Evolutionary conservation across 2,113 vertebrate genomes (phyloP), one percentile per base, ranked within the genome.

Genomic region (Corynorhinus townsendii): DNA sequence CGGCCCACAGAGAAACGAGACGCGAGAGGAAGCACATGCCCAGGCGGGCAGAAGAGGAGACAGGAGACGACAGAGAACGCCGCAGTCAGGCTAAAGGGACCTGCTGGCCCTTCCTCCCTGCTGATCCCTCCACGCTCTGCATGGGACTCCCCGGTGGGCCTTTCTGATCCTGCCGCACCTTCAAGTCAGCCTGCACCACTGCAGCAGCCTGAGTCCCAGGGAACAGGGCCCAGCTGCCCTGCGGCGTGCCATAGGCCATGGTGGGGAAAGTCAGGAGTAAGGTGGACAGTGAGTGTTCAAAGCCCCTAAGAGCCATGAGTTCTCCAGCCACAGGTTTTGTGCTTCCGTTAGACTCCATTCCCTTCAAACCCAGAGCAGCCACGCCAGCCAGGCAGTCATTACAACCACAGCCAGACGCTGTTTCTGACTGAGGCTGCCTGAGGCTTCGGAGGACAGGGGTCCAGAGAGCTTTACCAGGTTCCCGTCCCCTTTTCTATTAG

Each of bases 1-100:
- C 73, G 96, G 97, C 15, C 97, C 97, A 47, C 0, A 80, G 84
- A 98, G 91, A 97, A 26, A 73, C n/a, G 79, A 83, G 97, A 97
- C 24, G 26, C 0, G 79, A 95, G 92, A 95, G 92, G 85, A 81
- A 92, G 93, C 69, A 96, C 94, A 56, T 0, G 87, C 96, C 96
- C 93, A 93, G 96, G 92, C 0, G 97, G 97, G 96, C 91, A 54
- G 91, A 86, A 94, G 73, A 93, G 85, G 83, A 94, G 62, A 92
- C 90, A 95, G 95, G 92, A 95, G 93, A 95, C 93, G 2, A 96
- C 94, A 94, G 86, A 97, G 94, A 80, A 97, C 3, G 2, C 0
- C 9, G 82, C 89, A 7, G 52, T 28, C 62, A 12, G 35, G 24
- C 64, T 68, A 35, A 72, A 62, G 87, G 90, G 90, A 64, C 90